Evolutionary conservation across 2,797 vertebrate species (phyloP).

Genomic region (Micrastur ruficollis): DNA sequence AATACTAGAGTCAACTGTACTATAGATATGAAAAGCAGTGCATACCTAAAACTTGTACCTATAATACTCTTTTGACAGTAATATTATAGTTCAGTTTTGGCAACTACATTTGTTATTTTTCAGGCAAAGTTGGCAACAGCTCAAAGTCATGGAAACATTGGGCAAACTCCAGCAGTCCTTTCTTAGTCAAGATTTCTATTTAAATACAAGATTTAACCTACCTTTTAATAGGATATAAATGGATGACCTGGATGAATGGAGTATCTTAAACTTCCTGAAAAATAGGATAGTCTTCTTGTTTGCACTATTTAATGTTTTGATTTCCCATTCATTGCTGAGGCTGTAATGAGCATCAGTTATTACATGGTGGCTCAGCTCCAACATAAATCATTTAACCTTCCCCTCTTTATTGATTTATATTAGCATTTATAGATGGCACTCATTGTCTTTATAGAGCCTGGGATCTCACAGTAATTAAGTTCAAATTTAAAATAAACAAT

Average conservation of each 20-base stretch:
- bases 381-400: slow-evolving; percentile 33
- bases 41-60: slow-evolving; percentile 56
- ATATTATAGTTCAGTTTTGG: slow-evolving; percentile 52
- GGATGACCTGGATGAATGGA: neutral
- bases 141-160: slow-evolving; percentile 17
- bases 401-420: slow-evolving; percentile 46
- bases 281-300: neutral
- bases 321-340: slow-evolving; percentile 24
- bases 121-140: slow-evolving; percentile 60
- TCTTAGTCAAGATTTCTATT: neutral
- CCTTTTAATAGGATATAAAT: neutral
- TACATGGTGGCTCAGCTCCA: slow-evolving; percentile 31
- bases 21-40: slow-evolving; percentile 44
- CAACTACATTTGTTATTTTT: slow-evolving; percentile 61
- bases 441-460: slow-evolving; percentile 22
- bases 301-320: slow-evolving; percentile 18
- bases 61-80: slow-evolving; percentile 41
- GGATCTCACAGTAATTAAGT: slow-evolving; percentile 40
- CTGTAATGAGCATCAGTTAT: neutral
- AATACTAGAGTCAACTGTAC: slow-evolving; percentile 36
- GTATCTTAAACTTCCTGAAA: neutral
- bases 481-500: slow-evolving; percentile 47
- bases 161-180: slow-evolving; percentile 4
- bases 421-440: slow-evolving; percentile 43
- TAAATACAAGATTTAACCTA: slow-evolving; percentile 6